Evolutionary conservation across 2,797 vertebrate genomes (phyloP).

Genomic region (Acanthurus tractus): DNA sequence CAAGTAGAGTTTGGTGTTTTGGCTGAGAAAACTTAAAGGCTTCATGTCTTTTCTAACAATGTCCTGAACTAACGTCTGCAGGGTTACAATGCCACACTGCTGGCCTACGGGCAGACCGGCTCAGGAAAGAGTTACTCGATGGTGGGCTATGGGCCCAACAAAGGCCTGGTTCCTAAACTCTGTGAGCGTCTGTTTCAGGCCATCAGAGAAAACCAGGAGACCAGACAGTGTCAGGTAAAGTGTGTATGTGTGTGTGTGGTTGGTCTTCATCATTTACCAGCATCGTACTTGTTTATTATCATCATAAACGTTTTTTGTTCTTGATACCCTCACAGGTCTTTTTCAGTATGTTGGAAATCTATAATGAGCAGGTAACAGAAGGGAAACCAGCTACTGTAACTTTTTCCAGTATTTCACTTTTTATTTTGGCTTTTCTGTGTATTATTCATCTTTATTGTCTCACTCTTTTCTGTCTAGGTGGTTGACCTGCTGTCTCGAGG

Average conservation of each 20-base stretch:
- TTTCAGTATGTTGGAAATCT: conserved; percentile 94
- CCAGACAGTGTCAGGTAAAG: conserved; percentile 86
- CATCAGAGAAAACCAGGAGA: conserved; percentile 81
- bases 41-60: background rate
- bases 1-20: background rate
- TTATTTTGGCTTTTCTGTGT: background rate
- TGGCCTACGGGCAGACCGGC: conserved; percentile 89
- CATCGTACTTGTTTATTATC: background rate
- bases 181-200: conserved; percentile 88
- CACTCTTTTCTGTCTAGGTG: conserved; percentile 76
- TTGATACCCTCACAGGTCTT: conserved; percentile 83
- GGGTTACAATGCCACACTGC: conserved; percentile 90
- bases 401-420: background rate
- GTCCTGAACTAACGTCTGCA: conserved; percentile 47
- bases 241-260: background rate
- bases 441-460: background rate
- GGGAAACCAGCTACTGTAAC: background rate
- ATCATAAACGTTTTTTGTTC: conserved; percentile 19
- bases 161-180: conserved; percentile 88
- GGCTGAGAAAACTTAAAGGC: background rate
- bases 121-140: conserved; percentile 92
- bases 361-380: conserved; percentile 90
- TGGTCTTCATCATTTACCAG: background rate
- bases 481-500: conserved; percentile 88
- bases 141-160: conserved; percentile 89